phyloP scores from a whole-genome alignment of 1,140 invertebrate species.

The Zaprionus vittiger region DNA sequence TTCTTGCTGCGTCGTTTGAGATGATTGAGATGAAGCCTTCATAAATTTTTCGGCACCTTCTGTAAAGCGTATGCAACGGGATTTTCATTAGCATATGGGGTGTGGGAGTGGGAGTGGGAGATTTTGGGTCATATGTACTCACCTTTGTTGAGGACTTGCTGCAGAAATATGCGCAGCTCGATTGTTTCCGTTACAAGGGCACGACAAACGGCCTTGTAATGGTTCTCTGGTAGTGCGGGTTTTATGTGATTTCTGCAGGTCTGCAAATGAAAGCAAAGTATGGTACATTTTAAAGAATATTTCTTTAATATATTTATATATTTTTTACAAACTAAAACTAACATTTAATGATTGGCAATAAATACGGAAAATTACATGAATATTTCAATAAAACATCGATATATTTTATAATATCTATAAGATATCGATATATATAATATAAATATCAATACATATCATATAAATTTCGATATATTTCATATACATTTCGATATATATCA shows the following conservation, averaged over 20 bases:
- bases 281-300: neutral
- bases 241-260: constrained; percentile 80
- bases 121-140: constrained; percentile 20
- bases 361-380: too few species aligned
- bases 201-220: constrained; percentile 96
- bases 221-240: constrained; percentile 87
- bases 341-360: too few species aligned
- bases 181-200: constrained; percentile 95
- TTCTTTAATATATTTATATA: too few species aligned
- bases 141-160: constrained; percentile 89
- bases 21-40: constrained; percentile 84
- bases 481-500: too few species aligned
- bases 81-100: constrained; percentile 1
- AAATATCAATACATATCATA: too few species aligned
- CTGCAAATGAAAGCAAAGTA: constrained; percentile 32
- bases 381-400: neutral
- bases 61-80: neutral
- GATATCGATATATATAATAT: too few species aligned
- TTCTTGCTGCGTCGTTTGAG: constrained; percentile 87
- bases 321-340: too few species aligned
- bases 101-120: neutral
- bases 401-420: too few species aligned
- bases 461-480: too few species aligned
- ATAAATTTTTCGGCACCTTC: constrained; percentile 86
- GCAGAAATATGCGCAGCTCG: constrained; percentile 95